Conservation (phyloP, 2,113 vertebrate genomes). For the Procapra przewalskii region DNA sequence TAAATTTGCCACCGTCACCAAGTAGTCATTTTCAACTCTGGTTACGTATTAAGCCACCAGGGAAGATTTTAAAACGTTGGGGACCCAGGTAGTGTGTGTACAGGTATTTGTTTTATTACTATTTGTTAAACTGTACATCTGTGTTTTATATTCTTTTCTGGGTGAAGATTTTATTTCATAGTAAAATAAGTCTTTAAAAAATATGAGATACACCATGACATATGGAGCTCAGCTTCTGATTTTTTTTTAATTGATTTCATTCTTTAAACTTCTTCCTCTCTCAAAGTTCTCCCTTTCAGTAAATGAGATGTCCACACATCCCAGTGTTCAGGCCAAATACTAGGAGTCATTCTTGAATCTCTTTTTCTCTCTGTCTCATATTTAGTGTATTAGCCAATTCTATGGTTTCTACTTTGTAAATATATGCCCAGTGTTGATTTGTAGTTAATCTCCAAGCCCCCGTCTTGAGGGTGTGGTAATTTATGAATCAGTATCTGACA, state of each 20-base stretch:
- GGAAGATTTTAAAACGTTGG: not conserved
- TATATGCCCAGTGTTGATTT: not conserved
- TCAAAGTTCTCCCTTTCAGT: not conserved
- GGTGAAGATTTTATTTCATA: not conserved
- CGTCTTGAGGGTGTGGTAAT: not conserved
- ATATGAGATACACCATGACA: not conserved
- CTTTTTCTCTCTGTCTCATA: not conserved
- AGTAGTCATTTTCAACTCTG: not conserved
- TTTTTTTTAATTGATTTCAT: not conserved
- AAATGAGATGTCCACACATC: not conserved
- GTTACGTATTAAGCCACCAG: not conserved
- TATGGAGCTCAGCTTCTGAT: not conserved
- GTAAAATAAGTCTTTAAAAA: not conserved
- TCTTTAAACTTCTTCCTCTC: not conserved
- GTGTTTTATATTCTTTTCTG: not conserved
- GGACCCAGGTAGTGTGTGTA: not conserved
- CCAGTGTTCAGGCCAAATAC: not conserved
- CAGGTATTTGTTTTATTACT: not conserved
- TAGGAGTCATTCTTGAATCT: not conserved
- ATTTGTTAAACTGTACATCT: not conserved
- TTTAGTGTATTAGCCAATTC: not conserved
- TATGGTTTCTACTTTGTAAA: not conserved
- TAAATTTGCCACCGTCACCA: not conserved
- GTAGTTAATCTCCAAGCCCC: not conserved
- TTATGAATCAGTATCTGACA: not conserved